Percentiles rank a stretch among this genome's conserved stretches.
These are phyloP conservation scores for Drosophila pachea DNA, from an alignment of 1,140 invertebrate species.

Conservation along the genomic window DNA sequence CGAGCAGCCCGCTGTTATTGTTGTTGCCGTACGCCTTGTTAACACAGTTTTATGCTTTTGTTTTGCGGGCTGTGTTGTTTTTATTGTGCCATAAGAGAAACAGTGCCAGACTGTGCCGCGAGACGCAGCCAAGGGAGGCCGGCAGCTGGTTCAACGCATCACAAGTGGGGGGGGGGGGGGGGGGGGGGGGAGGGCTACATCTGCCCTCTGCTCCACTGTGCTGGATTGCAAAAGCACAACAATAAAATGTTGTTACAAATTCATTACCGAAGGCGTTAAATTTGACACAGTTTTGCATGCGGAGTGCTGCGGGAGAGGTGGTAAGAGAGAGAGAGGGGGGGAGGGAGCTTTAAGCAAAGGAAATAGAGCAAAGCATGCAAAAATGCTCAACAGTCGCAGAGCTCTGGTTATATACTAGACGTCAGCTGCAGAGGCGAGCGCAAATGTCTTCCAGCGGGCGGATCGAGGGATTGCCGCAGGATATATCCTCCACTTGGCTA, in stretches of 20 bases:
- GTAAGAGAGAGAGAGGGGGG: background rate
- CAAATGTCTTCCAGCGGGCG: constrained; percentile 1
- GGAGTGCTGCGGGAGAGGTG: constrained; percentile 17
- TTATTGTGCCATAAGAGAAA: constrained; percentile 71
- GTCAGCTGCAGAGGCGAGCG: constrained; percentile 6
- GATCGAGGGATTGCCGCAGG: too few species aligned
- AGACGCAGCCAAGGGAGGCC: background rate
- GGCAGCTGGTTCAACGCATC: background rate
- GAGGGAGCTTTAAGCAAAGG: constrained; percentile 22
- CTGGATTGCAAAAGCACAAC: constrained; percentile 61
- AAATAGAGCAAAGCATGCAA: constrained; percentile 55
- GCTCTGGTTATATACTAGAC: constrained; percentile 24
- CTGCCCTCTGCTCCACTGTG: constrained; percentile 22
- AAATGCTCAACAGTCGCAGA: constrained; percentile 42
- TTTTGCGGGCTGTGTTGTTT: constrained; percentile 63
- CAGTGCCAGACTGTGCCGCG: constrained; percentile 40
- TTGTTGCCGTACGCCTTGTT: constrained; percentile 54
- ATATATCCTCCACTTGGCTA: too few species aligned
- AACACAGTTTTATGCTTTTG: constrained; percentile 77
- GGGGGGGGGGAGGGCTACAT: constrained; percentile 8
- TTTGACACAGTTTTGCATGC: constrained; percentile 76
- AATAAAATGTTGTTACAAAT: constrained; percentile 78
- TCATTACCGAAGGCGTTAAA: constrained; percentile 78
- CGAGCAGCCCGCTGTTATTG: constrained; percentile 17
- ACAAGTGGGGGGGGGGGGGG: background rate